phyloP scores from a whole-genome alignment of 2,888 invertebrate species.

The Galerucella calmariensis region DNA sequence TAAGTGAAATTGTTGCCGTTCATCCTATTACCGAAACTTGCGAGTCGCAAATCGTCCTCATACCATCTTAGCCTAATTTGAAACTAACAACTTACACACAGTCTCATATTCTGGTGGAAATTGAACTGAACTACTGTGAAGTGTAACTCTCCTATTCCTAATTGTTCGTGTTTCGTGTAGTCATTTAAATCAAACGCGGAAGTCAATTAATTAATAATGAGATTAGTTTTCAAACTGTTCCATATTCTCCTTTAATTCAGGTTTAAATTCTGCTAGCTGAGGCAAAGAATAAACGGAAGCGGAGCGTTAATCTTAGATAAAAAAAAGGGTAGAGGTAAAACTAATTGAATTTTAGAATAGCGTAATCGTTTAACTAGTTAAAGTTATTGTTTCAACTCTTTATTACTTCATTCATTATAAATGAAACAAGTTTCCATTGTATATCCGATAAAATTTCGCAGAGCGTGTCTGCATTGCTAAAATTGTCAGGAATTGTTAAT shows the following conservation, averaged over 20 bases:
- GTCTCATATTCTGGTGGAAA: conserved; percentile 41
- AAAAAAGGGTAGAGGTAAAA: conserved; percentile 4
- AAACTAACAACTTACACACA: conserved; percentile 34
- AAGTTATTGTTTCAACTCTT: neutral
- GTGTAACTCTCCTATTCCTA: conserved; percentile 44
- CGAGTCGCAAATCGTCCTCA: conserved; percentile 28
- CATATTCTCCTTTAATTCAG: conserved; percentile 42
- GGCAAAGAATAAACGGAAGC: conserved; percentile 24
- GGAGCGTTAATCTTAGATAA: conserved; percentile 19
- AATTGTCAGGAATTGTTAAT: neutral
- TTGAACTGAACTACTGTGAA: conserved; percentile 41
- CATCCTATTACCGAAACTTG: conserved; percentile 24
- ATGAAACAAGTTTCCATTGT: neutral
- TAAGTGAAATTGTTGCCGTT: conserved; percentile 26
- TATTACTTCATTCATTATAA: neutral
- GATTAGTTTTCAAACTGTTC: conserved; percentile 47
- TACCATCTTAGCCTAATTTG: conserved; percentile 36
- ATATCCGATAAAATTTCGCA: neutral
- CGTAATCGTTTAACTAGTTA: neutral
- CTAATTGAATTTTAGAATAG: conserved; percentile 20
- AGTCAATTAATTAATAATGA: conserved; percentile 48
- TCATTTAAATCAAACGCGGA: conserved; percentile 47
- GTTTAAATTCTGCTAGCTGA: conserved; percentile 26
- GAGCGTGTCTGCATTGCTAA: neutral
- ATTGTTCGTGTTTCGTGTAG: conserved; percentile 44